These are phyloP conservation scores for Reticulitermes lucifugus DNA, from an alignment of 2,888 invertebrate species.

Conservation along the genomic window DNA sequence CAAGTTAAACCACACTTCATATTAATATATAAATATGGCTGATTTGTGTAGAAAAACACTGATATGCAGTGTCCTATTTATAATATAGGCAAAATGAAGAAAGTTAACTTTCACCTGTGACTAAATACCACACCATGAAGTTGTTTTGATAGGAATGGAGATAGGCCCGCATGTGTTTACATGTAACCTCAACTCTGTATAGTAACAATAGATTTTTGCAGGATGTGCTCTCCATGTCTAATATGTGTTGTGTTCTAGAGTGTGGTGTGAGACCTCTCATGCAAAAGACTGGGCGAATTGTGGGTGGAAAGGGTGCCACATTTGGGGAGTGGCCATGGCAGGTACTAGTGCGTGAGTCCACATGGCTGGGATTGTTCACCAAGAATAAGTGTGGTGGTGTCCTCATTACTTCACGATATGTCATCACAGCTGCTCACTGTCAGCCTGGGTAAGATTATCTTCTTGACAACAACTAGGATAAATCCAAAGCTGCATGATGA, in stretches of 20 bases:
- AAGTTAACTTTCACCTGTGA: no score
- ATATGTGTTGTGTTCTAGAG: constrained; percentile 68
- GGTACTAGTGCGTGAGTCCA: constrained; percentile 89
- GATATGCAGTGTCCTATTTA: no score
- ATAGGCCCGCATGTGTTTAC: no score
- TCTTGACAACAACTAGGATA: not conserved
- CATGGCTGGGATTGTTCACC: constrained; percentile 93
- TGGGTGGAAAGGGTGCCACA: constrained; percentile 87
- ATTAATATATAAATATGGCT: no score
- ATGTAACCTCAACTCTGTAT: no score
- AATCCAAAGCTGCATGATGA: no score
- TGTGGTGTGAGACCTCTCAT: constrained; percentile 88
- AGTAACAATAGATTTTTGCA: no score
- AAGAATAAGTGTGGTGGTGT: constrained; percentile 97
- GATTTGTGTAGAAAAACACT: no score
- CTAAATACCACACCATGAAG: no score
- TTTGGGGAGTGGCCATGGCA: constrained; percentile 96
- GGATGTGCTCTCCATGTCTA: not conserved
- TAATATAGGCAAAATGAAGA: no score
- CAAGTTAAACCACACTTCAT: no score
- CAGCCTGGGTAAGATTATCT: constrained; percentile 81
- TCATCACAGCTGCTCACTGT: constrained; percentile 94
- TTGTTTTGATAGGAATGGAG: no score
- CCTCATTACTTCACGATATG: constrained; percentile 86
- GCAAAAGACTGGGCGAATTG: constrained; percentile 80